Evolutionary conservation across 2,113 vertebrate species (phyloP).

Genomic region (Ptychochromis oligacanthus): DNA sequence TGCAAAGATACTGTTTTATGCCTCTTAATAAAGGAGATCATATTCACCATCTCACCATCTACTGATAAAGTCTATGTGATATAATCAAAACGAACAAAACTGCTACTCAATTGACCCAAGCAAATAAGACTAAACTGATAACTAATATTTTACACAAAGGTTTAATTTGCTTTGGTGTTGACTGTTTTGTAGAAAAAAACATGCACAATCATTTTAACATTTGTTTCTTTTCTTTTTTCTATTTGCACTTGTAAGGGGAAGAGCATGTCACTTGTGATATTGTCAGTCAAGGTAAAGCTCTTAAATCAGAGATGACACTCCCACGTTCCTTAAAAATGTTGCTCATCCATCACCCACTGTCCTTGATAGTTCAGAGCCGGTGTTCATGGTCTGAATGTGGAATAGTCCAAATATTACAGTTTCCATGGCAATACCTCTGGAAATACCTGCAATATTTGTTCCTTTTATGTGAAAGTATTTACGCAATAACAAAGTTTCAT

Average conservation of each 20-base stretch:
- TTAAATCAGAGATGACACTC: conserved; percentile 20
- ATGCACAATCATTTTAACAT: neutral
- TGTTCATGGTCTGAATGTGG: conserved; percentile 23
- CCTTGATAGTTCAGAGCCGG: neutral
- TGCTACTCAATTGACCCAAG: neutral
- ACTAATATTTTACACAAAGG: neutral
- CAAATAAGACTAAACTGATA: neutral
- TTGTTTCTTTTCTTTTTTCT: neutral
- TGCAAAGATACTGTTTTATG: neutral
- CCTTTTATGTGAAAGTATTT: neutral
- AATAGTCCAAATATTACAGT: conserved; percentile 29
- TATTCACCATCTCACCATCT: neutral
- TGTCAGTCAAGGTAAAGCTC: conserved; percentile 21
- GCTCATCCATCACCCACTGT: conserved; percentile 40
- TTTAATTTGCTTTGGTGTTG: neutral
- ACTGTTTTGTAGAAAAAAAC: neutral
- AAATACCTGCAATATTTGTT: conserved; percentile 33
- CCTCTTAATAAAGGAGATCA: neutral
- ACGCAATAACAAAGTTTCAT: neutral
- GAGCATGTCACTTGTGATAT: neutral
- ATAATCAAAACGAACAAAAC: neutral
- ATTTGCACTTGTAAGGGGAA: conserved; percentile 6
- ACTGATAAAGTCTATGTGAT: neutral
- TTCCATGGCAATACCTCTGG: conserved; percentile 50
- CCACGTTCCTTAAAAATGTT: conserved; percentile 1